Conservation (phyloP, 92 coral and sea anemone genomes). For the Blastomussa wellsi region DNA sequence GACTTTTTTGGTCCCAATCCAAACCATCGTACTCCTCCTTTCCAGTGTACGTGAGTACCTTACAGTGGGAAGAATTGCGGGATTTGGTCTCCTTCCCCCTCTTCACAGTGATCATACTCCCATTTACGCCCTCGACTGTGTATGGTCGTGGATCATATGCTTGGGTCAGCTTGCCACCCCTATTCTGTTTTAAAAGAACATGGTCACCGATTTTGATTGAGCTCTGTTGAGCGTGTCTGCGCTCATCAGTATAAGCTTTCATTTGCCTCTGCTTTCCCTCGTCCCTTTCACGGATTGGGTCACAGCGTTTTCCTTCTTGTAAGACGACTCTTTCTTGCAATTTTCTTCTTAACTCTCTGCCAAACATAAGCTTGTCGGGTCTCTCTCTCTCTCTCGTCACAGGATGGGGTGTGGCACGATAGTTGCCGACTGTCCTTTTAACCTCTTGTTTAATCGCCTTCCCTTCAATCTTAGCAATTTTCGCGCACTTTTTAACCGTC, state of each 20-base stretch:
- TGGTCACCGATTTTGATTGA: constrained; percentile 18
- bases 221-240: background rate
- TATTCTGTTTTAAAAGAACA: constrained; percentile 30
- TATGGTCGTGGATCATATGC: constrained; percentile 14
- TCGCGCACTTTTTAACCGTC: constrained; percentile 22
- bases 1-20: constrained; percentile 9
- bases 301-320: too few relatives aligned
- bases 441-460: background rate
- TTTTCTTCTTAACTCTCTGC: too few relatives aligned
- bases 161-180: background rate
- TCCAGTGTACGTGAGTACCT: constrained; percentile 3
- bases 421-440: constrained; percentile 25
- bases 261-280: too few relatives aligned
- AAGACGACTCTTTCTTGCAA: too few relatives aligned
- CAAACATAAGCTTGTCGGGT: too few relatives aligned
- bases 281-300: too few relatives aligned
- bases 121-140: constrained; percentile 26
- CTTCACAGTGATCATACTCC: constrained; percentile 32
- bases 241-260: too few relatives aligned
- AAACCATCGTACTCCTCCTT: constrained; percentile 15
- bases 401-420: constrained; percentile 27
- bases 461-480: constrained; percentile 16
- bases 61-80: constrained; percentile 40
- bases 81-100: constrained; percentile 26
- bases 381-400: too few relatives aligned